These are phyloP conservation scores for Microcaecilia unicolor DNA, from an alignment of 2,797 vertebrate genomes.

Conservation along the genomic window DNA sequence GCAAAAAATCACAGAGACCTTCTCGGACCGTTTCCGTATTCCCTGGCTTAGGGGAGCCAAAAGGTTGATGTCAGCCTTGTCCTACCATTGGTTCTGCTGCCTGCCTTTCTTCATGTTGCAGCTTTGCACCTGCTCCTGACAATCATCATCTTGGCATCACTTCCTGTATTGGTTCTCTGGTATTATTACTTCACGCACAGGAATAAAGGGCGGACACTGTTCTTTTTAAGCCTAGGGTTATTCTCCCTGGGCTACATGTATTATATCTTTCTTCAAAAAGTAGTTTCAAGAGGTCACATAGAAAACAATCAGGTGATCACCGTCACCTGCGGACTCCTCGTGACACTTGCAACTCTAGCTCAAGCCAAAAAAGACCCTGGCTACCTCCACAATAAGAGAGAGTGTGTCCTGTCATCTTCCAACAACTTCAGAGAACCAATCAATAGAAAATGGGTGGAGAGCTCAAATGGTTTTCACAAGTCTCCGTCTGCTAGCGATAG, in stretches of 20 bases:
- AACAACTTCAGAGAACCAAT: constrained; percentile 6
- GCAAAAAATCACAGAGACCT: constrained; percentile 51
- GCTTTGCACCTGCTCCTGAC: constrained; percentile 82
- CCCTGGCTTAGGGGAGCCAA: constrained; percentile 84
- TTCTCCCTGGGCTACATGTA: constrained; percentile 94
- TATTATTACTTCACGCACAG: constrained; percentile 94
- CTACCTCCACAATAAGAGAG: constrained; percentile 42
- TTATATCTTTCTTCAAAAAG: constrained; percentile 77
- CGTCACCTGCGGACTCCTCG: constrained; percentile 63
- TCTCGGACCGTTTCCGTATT: constrained; percentile 76
- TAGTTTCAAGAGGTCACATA: constrained; percentile 63
- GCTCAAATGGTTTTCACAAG: constrained; percentile 30
- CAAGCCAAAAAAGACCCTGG: constrained; percentile 79
- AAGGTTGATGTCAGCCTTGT: constrained; percentile 76
- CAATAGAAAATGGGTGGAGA: constrained; percentile 13
- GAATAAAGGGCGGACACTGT: constrained; percentile 80
- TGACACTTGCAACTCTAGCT: constrained; percentile 69
- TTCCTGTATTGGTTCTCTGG: constrained; percentile 80
- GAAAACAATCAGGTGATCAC: constrained; percentile 45
- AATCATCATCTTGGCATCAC: constrained; percentile 56
- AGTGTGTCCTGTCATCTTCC: neutral
- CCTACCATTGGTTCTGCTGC: constrained; percentile 81
- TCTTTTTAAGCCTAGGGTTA: constrained; percentile 88
- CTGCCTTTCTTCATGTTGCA: constrained; percentile 72
- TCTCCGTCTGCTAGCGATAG: constrained; percentile 11